Evolutionary conservation across 2,888 invertebrate species (phyloP).

Genomic region (Steinernema carpocapsae): DNA sequence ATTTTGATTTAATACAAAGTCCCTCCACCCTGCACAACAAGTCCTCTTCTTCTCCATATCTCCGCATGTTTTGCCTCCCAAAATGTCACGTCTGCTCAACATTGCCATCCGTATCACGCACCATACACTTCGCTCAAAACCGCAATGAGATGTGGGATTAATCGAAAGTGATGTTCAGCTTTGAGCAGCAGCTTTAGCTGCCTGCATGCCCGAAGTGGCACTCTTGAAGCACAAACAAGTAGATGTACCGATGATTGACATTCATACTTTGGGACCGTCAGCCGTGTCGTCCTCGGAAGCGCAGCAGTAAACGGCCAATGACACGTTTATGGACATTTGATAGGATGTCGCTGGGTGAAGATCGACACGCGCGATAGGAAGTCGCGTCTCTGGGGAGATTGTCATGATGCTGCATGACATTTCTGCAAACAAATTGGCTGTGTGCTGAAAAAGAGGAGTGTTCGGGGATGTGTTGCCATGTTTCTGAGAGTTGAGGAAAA

Average conservation of each 20-base stretch:
- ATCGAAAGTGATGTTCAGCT: constrained; percentile 28
- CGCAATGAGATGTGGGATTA: constrained; percentile 22
- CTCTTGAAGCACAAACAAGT: constrained; percentile 21
- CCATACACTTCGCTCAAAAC: constrained; percentile 8
- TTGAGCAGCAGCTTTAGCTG: not conserved
- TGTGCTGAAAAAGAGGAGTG: no score
- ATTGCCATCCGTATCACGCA: constrained; percentile 15
- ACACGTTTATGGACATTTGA: constrained; percentile 35
- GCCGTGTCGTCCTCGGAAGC: not conserved
- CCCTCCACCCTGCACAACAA: no score
- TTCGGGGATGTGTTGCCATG: no score
- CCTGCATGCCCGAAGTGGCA: not conserved
- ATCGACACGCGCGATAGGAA: constrained; percentile 10
- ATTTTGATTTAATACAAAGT: no score
- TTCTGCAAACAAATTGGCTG: not conserved
- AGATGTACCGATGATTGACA: constrained; percentile 24
- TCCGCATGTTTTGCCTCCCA: not conserved
- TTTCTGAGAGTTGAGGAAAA: no score
- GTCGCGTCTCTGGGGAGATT: not conserved
- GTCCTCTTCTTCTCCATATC: not conserved
- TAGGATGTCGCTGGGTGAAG: constrained; percentile 19
- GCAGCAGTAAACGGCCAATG: not conserved
- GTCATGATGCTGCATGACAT: not conserved
- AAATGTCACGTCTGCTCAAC: not conserved
- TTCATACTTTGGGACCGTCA: not conserved